phyloP scores from a whole-genome alignment of 2,113 vertebrate species.

The Monarcha castaneiventris region DNA sequence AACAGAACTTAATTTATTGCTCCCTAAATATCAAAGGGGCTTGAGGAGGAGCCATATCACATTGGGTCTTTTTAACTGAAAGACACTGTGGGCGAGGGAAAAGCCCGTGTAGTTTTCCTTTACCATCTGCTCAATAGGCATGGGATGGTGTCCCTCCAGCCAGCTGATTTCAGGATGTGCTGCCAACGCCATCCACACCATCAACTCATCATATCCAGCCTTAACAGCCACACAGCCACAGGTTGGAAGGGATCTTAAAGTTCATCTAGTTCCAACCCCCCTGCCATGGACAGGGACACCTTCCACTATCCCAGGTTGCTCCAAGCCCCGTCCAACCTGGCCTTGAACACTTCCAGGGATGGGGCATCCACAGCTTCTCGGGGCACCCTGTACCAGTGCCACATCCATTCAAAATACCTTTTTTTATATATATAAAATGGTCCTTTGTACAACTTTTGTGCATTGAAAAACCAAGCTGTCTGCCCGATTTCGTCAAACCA shows the following conservation, averaged over 20 bases:
- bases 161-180: neutral
- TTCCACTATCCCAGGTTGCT: neutral
- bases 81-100: neutral
- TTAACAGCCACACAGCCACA: neutral
- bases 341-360: neutral
- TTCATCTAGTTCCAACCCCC: neutral
- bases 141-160: neutral
- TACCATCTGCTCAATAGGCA: neutral
- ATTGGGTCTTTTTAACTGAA: neutral
- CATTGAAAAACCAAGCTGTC: neutral
- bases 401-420: neutral
- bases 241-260: neutral
- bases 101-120: neutral
- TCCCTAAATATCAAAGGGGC: neutral
- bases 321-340: neutral
- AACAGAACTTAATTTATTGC: neutral
- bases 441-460: neutral
- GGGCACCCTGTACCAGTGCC: neutral
- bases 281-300: neutral
- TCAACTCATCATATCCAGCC: rapidly evolving
- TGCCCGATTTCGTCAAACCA: neutral
- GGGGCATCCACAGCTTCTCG: neutral
- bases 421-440: neutral
- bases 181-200: rapidly evolving
- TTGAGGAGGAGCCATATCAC: neutral